phyloP scores from a whole-genome alignment of 2,888 invertebrate species.

The Polydrusus cervinus region DNA sequence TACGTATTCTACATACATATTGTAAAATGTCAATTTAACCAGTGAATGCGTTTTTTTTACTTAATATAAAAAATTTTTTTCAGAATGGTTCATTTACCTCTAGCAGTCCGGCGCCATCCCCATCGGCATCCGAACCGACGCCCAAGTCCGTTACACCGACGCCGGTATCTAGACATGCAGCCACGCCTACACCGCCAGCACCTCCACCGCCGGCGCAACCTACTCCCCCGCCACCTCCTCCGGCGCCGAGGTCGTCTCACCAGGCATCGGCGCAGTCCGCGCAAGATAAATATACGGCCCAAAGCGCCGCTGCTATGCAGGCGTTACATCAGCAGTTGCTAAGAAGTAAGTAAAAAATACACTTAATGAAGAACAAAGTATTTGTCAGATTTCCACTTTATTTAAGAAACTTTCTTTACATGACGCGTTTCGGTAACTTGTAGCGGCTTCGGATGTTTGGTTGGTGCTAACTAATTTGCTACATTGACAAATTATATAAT shows the following conservation, averaged over 20 bases:
- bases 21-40: too few relatives aligned
- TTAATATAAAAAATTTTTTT: too few relatives aligned
- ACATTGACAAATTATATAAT: too few relatives aligned
- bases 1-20: too few relatives aligned
- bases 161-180: constrained; percentile 72
- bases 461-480: too few relatives aligned
- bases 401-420: too few relatives aligned
- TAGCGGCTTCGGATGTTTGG: too few relatives aligned
- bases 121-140: constrained; percentile 67
- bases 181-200: constrained; percentile 71
- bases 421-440: too few relatives aligned
- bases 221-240: constrained; percentile 68
- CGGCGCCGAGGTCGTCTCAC: constrained; percentile 55
- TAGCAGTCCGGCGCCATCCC: constrained; percentile 73
- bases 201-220: constrained; percentile 74
- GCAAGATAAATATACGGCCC: constrained; percentile 71
- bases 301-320: constrained; percentile 84
- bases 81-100: constrained; percentile 71
- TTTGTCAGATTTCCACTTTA: too few relatives aligned
- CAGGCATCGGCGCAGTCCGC: constrained; percentile 64
- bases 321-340: constrained; percentile 89
- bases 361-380: too few relatives aligned
- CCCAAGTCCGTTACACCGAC: constrained; percentile 74
- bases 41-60: too few relatives aligned
- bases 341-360: constrained; percentile 77